Base-by-base conservation (phyloP, 2,888 invertebrate species). In the Nipponacmea schrenckii region DNA sequence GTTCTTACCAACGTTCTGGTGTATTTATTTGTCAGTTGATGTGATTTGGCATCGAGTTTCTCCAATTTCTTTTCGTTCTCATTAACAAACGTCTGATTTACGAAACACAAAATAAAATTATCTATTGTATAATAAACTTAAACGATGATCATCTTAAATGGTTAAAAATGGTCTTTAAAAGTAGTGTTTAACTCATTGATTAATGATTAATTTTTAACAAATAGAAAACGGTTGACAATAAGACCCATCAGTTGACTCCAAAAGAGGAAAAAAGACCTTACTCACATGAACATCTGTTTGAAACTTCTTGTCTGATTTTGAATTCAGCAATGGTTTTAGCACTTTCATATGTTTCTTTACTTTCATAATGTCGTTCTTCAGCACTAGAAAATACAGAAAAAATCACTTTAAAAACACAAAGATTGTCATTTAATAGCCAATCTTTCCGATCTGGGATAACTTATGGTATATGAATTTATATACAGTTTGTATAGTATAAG, bases 1-100 rank as follows among this genome's bases (percentile, higher is more conserved):
- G n/a, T 10, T 73, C 79, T 64, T 71, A 82, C 82, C 77, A 81
- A 68, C 10, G 81, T 67, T 69, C 76, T 76, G 63, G 72, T 77
- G 68, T 80, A 80, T 72, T 76, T 78, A 39, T 74, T 76, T 31
- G 72, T 75, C 39, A 82, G 74, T 67, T 80, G 77, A 10, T 68
- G 69, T 67, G 75, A 79, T 63, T 74, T 76, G 66, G 74, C 72
- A 39, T 80, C 78, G 10, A 81, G 62, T 48, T 78, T 79, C 44
- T 80, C 79, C n/a, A 81, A 64, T 45, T 78, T 80, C 73, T 77
- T 77, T 56, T 82, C 82, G 64, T 82, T 77, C 62, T 82, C 81
- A 10, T 78, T 74, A n/a, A 78, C 76, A 67, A 82, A 75, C 8
- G 27, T 12, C 26, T 39, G 44, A 10, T 7, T 10, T 46, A 46